Percentiles rank a stretch among this genome's conserved stretches.
Evolutionary conservation across 2,888 invertebrate genomes (phyloP).

Genomic region (Cabera pusaria): DNA sequence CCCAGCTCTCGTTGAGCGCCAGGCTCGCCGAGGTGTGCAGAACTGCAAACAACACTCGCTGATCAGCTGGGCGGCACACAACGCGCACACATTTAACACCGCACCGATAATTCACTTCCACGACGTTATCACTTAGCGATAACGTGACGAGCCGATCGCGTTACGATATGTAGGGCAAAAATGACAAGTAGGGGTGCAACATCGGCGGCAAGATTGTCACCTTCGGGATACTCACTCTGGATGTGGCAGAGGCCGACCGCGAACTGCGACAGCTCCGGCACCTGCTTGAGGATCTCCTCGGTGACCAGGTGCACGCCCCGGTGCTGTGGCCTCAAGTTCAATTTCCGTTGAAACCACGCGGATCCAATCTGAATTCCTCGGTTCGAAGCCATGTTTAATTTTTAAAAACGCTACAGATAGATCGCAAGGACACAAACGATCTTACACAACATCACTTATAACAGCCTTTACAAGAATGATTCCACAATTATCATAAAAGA

Average conservation of each 20-base stretch:
- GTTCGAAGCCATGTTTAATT: constrained; percentile 92
- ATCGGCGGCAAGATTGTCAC: constrained; percentile 65
- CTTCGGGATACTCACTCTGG: constrained; percentile 91
- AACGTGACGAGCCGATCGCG: constrained; percentile 39
- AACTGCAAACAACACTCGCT: constrained; percentile 86
- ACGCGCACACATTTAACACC: constrained; percentile 27
- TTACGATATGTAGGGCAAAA: constrained; percentile 52
- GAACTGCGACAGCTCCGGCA: constrained; percentile 97
- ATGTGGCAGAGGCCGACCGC: constrained; percentile 98
- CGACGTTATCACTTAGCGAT: constrained; percentile 33
- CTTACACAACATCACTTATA: constrained; percentile 83
- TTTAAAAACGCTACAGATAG: constrained; percentile 80
- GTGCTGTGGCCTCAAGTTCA: constrained; percentile 97
- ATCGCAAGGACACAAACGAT: constrained; percentile 79
- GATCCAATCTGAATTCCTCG: constrained; percentile 97
- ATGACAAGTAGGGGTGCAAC: constrained; percentile 66
- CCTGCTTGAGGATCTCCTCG: constrained; percentile 97
- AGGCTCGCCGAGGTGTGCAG: constrained; percentile 99
- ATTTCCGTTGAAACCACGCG: constrained; percentile 99
- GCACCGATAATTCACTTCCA: constrained; percentile 24
- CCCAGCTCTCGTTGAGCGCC: constrained; percentile 99
- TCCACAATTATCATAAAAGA: constrained; percentile 88
- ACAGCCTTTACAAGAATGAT: constrained; percentile 81
- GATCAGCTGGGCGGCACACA: constrained; percentile 54
- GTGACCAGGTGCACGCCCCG: constrained; percentile 98